Evolutionary conservation across 2,888 invertebrate genomes (phyloP).

Genomic region (Oconnorella tubifera): DNA sequence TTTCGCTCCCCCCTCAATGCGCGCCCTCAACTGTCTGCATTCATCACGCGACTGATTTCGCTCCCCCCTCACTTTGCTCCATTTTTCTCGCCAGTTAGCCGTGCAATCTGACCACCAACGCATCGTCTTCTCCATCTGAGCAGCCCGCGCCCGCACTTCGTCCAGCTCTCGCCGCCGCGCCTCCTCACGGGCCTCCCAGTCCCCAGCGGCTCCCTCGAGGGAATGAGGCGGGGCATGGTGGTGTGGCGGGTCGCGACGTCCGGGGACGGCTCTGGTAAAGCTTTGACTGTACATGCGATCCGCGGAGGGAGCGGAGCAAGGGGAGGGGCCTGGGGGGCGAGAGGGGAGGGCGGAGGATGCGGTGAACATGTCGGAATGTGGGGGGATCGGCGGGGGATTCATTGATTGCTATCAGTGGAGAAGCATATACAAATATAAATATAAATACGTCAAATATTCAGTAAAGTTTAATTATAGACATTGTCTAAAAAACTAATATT

Average conservation of each 20-base stretch:
- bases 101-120: slow-evolving; percentile 98
- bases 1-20: slow-evolving; percentile 65
- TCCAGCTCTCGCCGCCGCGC: slow-evolving; percentile 68
- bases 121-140: slow-evolving; percentile 99
- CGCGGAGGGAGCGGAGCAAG: slow-evolving; percentile 14
- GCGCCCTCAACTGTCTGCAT: slow-evolving; percentile 74
- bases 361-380: slow-evolving; percentile 22
- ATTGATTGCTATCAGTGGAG: slow-evolving; percentile 11
- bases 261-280: slow-evolving; percentile 17
- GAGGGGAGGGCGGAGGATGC: slow-evolving; percentile 2
- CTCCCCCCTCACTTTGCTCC: slow-evolving; percentile 80
- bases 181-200: slow-evolving; percentile 33
- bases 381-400: slow-evolving; percentile 26
- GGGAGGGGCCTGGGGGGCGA: slow-evolving; percentile 13
- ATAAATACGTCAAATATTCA: no score
- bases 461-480: no score
- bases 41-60: slow-evolving; percentile 89
- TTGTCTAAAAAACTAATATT: no score
- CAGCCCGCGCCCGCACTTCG: slow-evolving; percentile 86
- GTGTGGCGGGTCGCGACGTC: slow-evolving; percentile 33
- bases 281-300: slow-evolving; percentile 19
- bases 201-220: slow-evolving; percentile 12
- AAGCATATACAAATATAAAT: no score
- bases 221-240: slow-evolving; percentile 28
- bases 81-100: slow-evolving; percentile 91